phyloP scores from a whole-genome alignment of 2,888 invertebrate genomes.

The Drosophila phalerata region DNA sequence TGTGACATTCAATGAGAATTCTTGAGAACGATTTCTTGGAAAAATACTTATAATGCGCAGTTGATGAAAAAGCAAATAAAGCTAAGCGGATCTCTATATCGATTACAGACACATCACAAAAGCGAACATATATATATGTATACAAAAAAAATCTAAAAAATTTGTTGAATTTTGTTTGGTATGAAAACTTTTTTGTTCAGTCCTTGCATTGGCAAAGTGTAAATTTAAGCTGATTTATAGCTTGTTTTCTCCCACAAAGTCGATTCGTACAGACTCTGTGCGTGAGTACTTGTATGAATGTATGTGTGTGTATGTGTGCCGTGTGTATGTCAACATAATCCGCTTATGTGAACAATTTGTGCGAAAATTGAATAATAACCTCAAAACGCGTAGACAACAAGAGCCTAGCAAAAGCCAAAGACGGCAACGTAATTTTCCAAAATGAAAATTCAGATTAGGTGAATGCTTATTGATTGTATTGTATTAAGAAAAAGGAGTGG shows the following conservation, averaged over 20 bases:
- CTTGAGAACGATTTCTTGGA: slow-evolving; percentile 13
- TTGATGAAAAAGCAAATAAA: slow-evolving; percentile 41
- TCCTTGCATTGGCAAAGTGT: slow-evolving; percentile 46
- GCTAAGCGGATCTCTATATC: slow-evolving; percentile 59
- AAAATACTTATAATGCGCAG: slow-evolving; percentile 22
- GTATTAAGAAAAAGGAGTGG: neutral
- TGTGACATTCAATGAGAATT: slow-evolving; percentile 9
- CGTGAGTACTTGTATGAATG: neutral
- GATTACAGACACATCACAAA: slow-evolving; percentile 40
- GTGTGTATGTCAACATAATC: slow-evolving; percentile 58
- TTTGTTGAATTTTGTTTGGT: slow-evolving; percentile 15
- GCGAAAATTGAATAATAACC: slow-evolving; percentile 74
- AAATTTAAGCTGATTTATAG: slow-evolving; percentile 65
- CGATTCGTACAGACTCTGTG: slow-evolving; percentile 11
- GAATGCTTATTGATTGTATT: slow-evolving; percentile 48
- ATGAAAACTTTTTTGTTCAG: slow-evolving; percentile 24
- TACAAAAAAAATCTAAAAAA: slow-evolving; percentile 3
- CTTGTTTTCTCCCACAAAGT: slow-evolving; percentile 46
- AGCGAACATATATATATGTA: neutral
- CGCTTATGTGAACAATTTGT: slow-evolving; percentile 68
- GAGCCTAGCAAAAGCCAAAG: slow-evolving; percentile 36
- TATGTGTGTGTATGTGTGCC: slow-evolving; percentile 8
- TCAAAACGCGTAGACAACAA: slow-evolving; percentile 37
- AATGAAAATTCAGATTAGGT: slow-evolving; percentile 57
- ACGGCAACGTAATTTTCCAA: slow-evolving; percentile 35